phyloP scores from a whole-genome alignment of 1,140 invertebrate genomes.

The Dendrolimus punctatus region DNA sequence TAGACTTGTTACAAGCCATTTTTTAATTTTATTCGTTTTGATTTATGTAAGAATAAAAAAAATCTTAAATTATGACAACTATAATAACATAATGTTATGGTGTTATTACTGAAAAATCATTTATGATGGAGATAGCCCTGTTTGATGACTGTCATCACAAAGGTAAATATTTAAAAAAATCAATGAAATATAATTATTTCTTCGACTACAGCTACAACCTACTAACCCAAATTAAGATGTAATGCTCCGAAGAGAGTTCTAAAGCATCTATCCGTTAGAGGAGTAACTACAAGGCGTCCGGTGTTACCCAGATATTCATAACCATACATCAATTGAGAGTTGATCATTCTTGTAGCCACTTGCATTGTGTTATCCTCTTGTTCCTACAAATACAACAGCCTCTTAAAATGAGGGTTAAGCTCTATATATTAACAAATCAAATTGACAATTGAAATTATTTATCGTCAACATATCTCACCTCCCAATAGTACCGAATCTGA shows the following conservation, averaged over 20 bases:
- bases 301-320: conserved; percentile 97
- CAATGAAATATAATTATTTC: too few relatives aligned
- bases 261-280: conserved; percentile 94
- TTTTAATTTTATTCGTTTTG: too few relatives aligned
- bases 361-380: conserved; percentile 57
- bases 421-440: too few relatives aligned
- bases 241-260: conserved; percentile 93
- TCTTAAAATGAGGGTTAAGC: background rate
- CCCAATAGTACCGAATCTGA: conserved; percentile 94
- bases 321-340: conserved; percentile 90
- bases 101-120: too few relatives aligned
- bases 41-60: background rate
- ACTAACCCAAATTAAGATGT: conserved; percentile 81
- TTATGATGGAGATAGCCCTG: too few relatives aligned
- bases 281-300: conserved; percentile 89
- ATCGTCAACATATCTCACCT: conserved; percentile 72
- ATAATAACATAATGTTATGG: too few relatives aligned
- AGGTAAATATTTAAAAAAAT: too few relatives aligned
- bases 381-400: conserved; percentile 18
- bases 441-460: background rate
- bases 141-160: too few relatives aligned
- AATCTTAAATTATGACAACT: background rate
- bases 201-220: background rate
- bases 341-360: conserved; percentile 92
- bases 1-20: too few relatives aligned